Evolutionary conservation across 2,888 invertebrate species (phyloP).

Genomic region (Synergus japonicus): DNA sequence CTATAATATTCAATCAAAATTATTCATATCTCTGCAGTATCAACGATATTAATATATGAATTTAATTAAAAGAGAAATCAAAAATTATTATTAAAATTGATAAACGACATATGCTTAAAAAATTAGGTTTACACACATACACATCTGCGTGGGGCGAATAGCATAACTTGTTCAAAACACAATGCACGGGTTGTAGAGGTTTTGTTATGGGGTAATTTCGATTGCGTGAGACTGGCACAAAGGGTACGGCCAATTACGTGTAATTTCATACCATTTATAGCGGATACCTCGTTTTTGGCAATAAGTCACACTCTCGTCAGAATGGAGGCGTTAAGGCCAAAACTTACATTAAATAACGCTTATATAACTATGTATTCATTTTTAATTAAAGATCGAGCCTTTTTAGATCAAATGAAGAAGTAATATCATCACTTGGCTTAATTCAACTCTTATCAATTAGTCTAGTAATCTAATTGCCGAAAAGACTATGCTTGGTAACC

Average conservation of each 20-base stretch:
- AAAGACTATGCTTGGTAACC: constrained; percentile 46
- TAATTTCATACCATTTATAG: constrained; percentile 68
- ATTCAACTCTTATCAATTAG: constrained; percentile 17
- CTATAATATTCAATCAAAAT: no score
- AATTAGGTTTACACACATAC: not conserved
- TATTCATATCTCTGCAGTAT: no score
- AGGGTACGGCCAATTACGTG: constrained; percentile 64
- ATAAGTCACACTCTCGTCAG: constrained; percentile 57
- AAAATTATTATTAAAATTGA: not conserved
- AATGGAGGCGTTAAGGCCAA: constrained; percentile 36
- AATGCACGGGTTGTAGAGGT: constrained; percentile 46
- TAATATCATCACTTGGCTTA: not conserved
- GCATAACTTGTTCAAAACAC: constrained; percentile 22
- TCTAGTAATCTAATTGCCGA: constrained; percentile 16
- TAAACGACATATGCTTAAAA: constrained; percentile 1
- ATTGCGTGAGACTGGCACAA: constrained; percentile 71
- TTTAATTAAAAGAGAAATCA: no score
- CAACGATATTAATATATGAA: no score
- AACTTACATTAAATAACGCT: constrained; percentile 24
- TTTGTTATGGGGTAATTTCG: constrained; percentile 65
- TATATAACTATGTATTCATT: not conserved
- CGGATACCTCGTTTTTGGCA: constrained; percentile 60
- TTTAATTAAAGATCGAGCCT: not conserved
- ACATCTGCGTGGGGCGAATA: constrained; percentile 22
- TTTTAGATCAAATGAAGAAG: not conserved